These are phyloP conservation scores for Perodicticus potto DNA, from an alignment of 2,797 vertebrate genomes.

Conservation along the genomic window DNA sequence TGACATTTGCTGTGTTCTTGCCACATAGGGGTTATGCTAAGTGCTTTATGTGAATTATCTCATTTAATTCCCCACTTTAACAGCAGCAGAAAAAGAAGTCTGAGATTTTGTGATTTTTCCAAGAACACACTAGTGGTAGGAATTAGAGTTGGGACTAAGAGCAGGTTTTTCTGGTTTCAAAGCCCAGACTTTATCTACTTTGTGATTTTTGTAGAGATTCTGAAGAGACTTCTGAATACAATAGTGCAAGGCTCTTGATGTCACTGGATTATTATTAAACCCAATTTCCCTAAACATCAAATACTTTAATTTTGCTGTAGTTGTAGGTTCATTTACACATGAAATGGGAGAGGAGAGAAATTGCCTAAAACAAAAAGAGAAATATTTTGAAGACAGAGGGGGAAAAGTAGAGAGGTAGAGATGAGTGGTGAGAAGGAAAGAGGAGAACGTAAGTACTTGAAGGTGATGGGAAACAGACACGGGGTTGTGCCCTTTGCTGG, in stretches of 20 bases:
- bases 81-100: neutral
- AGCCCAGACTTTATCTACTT: neutral
- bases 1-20: neutral
- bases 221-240: slow-evolving; percentile 10
- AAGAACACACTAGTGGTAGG: neutral
- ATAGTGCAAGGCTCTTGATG: neutral
- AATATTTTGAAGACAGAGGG: slow-evolving; percentile 29
- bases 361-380: neutral
- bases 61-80: neutral
- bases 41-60: neutral
- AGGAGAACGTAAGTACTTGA: neutral
- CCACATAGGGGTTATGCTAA: neutral
- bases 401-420: neutral
- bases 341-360: neutral
- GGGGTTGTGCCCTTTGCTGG: slow-evolving; percentile 16
- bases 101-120: neutral
- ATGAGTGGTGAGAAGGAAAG: neutral
- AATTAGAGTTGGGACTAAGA: neutral
- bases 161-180: neutral
- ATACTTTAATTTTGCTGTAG: neutral
- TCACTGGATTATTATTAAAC: slow-evolving; percentile 32
- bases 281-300: slow-evolving; percentile 22
- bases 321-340: neutral
- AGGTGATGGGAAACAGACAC: slow-evolving; percentile 41
- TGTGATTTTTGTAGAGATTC: slow-evolving; percentile 5